Percentiles rank a stretch among this genome's conserved stretches.
These are phyloP conservation scores for Danio albolineatus DNA, from an alignment of 2,797 vertebrate species.

Conservation along the genomic window DNA sequence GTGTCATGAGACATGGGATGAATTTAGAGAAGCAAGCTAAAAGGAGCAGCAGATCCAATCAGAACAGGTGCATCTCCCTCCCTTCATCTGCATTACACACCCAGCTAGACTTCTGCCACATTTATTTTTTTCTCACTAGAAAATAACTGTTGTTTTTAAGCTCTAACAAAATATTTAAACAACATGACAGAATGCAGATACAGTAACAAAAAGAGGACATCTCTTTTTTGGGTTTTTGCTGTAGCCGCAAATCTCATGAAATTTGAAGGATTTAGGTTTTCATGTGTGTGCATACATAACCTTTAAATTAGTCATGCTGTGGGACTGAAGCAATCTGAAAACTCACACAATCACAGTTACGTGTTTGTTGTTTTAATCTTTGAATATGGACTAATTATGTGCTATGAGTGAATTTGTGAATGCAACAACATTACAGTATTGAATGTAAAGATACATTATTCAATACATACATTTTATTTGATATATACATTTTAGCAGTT, in stretches of 20 bases:
- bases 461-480: no score
- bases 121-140: not conserved
- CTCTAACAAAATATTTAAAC: not conserved
- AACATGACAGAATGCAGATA: not conserved
- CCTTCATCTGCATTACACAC: conserved; percentile 1
- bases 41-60: conserved; percentile 30
- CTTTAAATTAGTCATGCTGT: conserved; percentile 2
- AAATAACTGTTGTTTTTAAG: not conserved
- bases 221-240: not conserved
- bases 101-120: conserved; percentile 11
- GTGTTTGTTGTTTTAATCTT: not conserved
- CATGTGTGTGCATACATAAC: not conserved
- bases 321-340: not conserved
- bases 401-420: not conserved
- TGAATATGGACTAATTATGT: not conserved
- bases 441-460: not conserved
- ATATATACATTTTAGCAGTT: not conserved
- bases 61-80: conserved; percentile 27
- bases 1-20: not conserved
- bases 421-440: not conserved
- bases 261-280: conserved; percentile 8
- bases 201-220: not conserved
- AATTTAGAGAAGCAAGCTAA: conserved; percentile 17
- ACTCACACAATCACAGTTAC: not conserved
- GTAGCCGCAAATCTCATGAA: not conserved